Conservation (phyloP, 2,888 invertebrate genomes). For the Ypsolopha scabrella region DNA sequence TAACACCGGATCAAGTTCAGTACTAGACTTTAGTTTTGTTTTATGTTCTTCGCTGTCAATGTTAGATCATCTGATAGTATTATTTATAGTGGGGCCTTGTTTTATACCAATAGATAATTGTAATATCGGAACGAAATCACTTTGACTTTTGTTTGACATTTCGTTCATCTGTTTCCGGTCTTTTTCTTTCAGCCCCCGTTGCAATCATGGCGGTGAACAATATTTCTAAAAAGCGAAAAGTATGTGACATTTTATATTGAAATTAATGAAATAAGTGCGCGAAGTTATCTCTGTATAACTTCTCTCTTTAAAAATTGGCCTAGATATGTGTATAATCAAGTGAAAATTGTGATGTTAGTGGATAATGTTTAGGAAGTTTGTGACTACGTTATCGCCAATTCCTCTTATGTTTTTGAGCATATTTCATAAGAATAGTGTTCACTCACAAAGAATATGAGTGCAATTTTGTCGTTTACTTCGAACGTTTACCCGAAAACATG, state of each 20-base stretch:
- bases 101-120: too few relatives aligned
- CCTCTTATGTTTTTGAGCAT: background rate
- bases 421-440: background rate
- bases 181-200: slow-evolving; percentile 40
- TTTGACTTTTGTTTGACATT: slow-evolving; percentile 28
- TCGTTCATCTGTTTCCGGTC: slow-evolving; percentile 19
- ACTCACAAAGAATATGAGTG: background rate
- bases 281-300: slow-evolving; percentile 8
- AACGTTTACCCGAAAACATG: background rate
- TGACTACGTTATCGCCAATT: background rate
- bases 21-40: too few relatives aligned
- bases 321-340: slow-evolving; percentile 9
- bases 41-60: too few relatives aligned
- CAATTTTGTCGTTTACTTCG: too few relatives aligned
- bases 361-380: slow-evolving; percentile 23
- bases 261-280: slow-evolving; percentile 18
- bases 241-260: slow-evolving; percentile 27
- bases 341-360: slow-evolving; percentile 49
- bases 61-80: too few relatives aligned
- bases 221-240: slow-evolving; percentile 69
- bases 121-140: too few relatives aligned
- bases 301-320: background rate
- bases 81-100: too few relatives aligned
- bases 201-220: slow-evolving; percentile 66
- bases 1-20: too few relatives aligned